These are phyloP conservation scores for Gymnodraco acuticeps DNA, from an alignment of 2,797 vertebrate genomes.

Conservation along the genomic window DNA sequence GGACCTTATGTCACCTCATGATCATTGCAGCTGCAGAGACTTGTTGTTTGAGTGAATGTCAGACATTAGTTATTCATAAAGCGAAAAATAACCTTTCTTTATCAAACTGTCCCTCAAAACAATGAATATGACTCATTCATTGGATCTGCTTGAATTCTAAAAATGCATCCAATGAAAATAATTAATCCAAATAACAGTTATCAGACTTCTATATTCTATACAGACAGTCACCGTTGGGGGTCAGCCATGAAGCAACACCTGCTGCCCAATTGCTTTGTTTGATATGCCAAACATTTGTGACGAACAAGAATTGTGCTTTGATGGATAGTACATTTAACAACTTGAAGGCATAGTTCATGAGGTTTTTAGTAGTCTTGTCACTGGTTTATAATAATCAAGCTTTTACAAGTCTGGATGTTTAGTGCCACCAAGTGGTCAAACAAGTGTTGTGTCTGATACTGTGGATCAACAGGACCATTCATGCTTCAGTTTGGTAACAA, in stretches of 20 bases:
- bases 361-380: neutral
- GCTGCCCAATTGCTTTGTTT: neutral
- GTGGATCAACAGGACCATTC: neutral
- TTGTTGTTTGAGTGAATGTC: neutral
- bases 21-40: neutral
- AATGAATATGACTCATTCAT: neutral
- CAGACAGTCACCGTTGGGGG: neutral
- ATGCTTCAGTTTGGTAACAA: neutral
- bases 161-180: neutral
- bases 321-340: neutral
- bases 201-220: neutral
- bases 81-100: neutral
- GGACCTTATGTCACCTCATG: neutral
- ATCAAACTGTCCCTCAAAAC: neutral
- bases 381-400: neutral
- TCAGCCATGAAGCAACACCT: neutral
- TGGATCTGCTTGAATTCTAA: neutral
- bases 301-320: slow-evolving; percentile 1
- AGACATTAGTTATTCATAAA: neutral
- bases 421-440: slow-evolving; percentile 64
- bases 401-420: slow-evolving; percentile 29
- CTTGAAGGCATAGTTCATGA: neutral
- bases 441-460: neutral
- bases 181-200: neutral
- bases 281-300: neutral